Evolutionary conservation across 1,140 invertebrate species (phyloP), one percentile per base, ranked within the genome.

Genomic region (Drosophila malerkotliana): DNA sequence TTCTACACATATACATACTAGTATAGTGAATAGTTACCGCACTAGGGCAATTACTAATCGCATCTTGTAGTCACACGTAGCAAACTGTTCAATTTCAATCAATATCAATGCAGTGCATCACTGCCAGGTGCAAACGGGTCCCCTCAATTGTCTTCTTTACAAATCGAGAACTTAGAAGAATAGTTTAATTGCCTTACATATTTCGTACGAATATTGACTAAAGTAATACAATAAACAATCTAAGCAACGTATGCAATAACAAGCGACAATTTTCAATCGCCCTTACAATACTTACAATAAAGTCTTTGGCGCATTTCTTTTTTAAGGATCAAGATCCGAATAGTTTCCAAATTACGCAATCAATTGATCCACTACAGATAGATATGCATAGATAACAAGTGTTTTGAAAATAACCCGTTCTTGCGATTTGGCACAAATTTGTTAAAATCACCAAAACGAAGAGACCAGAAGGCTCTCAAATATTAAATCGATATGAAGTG

Each of bases 51-150:
- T 72, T 82, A 83, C 54, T 74, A 67, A 47, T 32, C 48, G 53
- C 26, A 53, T 51, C 18, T 53, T 69, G 68, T 80, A 79, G 41
- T 58, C 56, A 57, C 26, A 28, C 41, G 52, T 72, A 51, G 51
- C 51, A 41, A 72, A 71, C 37, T 64, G 47, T 79, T 71, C 57
- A 51, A 67, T 59, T 64, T 84, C 53, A 57, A 57, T 66, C 52
- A 72, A 82, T 87, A 87, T 85, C 78, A 85, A 87, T 76, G 82
- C 82, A 87, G 82, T 87, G 82, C 75, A 87, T 87, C 82, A 87
- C 82, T 87, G 82, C 83, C 83, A 87, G 62, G 77, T 75, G 81
- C 77, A 85, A 81, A 80, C 83, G 78, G 82, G 82, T 88, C 71
- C 49, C 66, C 78, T 66, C 52, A 61, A 82, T 78, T 87, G 82